Base-by-base conservation (phyloP, 1,140 invertebrate species). In the Pogonomyrmex californicus region DNA sequence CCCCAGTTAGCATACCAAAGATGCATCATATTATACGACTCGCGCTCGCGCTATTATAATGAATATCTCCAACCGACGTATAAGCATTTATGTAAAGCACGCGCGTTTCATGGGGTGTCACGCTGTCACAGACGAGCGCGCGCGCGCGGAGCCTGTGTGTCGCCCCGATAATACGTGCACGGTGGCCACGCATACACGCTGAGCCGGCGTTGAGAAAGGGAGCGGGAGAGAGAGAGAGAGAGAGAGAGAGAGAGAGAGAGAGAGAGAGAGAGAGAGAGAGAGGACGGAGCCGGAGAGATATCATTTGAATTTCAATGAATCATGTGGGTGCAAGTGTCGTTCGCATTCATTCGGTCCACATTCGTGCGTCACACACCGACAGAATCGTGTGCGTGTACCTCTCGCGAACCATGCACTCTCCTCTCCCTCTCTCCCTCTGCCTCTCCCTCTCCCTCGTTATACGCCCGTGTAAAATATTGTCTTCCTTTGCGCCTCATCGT, bases 261-360 rank as follows among this genome's bases (percentile, higher is more conserved):
- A 65, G 63, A 9, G 33, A 62, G 17, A 51, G 12, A 5, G n/a
- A 62, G 49, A 56, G 63, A 66, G 44, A 58, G 36, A 54, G 7
- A 23, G 60, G 76, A 75, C 47, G 54, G 23, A 75, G 78, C 30
- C 62, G 62, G 60, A 54, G 60, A 88, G 88, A 92, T 91, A 92
- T 91, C 89, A 95, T 95, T 95, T 95, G 93, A 95, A 95, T 95
- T 95, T 95, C 93, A 95, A 95, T 94, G 93, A 93, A 92, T 92
- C 89, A 90, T 92, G 92, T 93, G 92, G 93, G 93, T 93, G 93
- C 91, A 91, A 92, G 88, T 91, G 88, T 93, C 90, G 87, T 63
- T 77, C 44, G 76, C 51, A 85, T 89, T 88, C 89, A 89, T 91
- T 86, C 89, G 83, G 76, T 49, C 75, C 71, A 82, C 88, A 36